A percentile compares a stretch with the other conserved stretches of the same genome.
Evolutionary conservation across 2,888 invertebrate genomes (phyloP).

Genomic region (Cyaniris semiargus): DNA sequence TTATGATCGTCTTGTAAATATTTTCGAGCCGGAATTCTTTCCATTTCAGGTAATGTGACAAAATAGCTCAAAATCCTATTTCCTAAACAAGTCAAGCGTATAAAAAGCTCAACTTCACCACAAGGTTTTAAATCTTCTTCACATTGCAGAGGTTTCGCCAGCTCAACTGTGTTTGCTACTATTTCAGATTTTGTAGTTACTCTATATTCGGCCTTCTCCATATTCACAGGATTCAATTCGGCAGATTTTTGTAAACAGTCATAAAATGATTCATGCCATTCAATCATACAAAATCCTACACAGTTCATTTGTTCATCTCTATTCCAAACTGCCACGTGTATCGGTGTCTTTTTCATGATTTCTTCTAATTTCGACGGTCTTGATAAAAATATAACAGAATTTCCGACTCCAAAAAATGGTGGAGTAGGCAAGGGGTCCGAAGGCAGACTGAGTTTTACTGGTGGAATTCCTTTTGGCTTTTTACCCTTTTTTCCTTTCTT

Average conservation of each 20-base stretch:
- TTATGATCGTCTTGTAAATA: conserved; percentile 67
- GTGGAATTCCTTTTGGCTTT: conserved; percentile 49
- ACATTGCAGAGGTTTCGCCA: conserved; percentile 61
- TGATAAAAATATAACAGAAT: conserved; percentile 67
- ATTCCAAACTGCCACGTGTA: conserved; percentile 72
- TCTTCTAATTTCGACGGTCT: conserved; percentile 68
- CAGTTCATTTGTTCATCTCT: conserved; percentile 69
- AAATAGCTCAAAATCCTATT: conserved; percentile 66
- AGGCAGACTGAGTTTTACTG: conserved; percentile 58
- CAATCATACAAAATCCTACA: conserved; percentile 61
- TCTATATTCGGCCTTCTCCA: conserved; percentile 67
- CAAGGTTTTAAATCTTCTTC: conserved; percentile 71
- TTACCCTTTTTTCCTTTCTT: conserved; percentile 54
- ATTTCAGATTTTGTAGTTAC: conserved; percentile 62
- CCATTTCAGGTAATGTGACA: conserved; percentile 70
- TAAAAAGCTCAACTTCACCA: conserved; percentile 67
- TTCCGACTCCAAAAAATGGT: conserved; percentile 73
- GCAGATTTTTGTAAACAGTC: conserved; percentile 59
- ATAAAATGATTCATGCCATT: conserved; percentile 70
- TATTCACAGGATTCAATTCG: conserved; percentile 64
- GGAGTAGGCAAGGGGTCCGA: conserved; percentile 73
- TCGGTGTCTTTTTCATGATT: conserved; percentile 62
- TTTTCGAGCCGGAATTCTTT: conserved; percentile 69
- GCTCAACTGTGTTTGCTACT: conserved; percentile 66
- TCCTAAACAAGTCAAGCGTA: conserved; percentile 67